phyloP scores from a whole-genome alignment of 2,888 invertebrate species.

The Drosophila austrosaltans region DNA sequence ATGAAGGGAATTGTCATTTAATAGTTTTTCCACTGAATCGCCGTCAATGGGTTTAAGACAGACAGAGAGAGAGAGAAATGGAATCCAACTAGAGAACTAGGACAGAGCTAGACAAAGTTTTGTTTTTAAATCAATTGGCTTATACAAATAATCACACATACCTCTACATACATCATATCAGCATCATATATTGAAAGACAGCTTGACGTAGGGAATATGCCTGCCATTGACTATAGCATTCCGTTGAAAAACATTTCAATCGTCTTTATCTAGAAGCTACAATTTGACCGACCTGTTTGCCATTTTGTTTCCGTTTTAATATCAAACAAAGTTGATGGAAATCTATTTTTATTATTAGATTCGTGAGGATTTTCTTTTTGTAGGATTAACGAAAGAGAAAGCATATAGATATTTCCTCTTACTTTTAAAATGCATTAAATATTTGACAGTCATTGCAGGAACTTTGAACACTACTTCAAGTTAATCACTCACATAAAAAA shows the following conservation, averaged over 20 bases:
- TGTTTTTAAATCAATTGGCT: constrained; percentile 10
- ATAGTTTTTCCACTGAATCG: constrained; percentile 7
- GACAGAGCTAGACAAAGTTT: constrained; percentile 23
- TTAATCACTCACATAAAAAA: too few species aligned
- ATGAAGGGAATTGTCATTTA: constrained; percentile 38
- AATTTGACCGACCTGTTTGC: neutral
- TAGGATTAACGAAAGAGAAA: too few species aligned
- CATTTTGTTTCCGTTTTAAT: neutral
- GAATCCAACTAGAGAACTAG: neutral
- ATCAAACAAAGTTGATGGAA: neutral
- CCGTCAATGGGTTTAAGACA: too few species aligned
- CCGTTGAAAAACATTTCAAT: neutral
- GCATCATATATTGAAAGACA: too few species aligned
- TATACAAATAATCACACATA: neutral
- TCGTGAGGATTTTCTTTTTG: too few species aligned
- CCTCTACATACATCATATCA: neutral
- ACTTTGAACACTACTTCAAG: too few species aligned
- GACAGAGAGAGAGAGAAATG: too few species aligned
- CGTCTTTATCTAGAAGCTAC: neutral
- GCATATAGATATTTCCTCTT: too few species aligned
- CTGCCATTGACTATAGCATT: neutral
- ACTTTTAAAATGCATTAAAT: too few species aligned
- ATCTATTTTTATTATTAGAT: neutral
- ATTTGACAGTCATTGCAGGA: too few species aligned
- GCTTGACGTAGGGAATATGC: too few species aligned